Evolutionary conservation across 2,797 vertebrate genomes (phyloP).

Genomic region (Sebastes miniatus): DNA sequence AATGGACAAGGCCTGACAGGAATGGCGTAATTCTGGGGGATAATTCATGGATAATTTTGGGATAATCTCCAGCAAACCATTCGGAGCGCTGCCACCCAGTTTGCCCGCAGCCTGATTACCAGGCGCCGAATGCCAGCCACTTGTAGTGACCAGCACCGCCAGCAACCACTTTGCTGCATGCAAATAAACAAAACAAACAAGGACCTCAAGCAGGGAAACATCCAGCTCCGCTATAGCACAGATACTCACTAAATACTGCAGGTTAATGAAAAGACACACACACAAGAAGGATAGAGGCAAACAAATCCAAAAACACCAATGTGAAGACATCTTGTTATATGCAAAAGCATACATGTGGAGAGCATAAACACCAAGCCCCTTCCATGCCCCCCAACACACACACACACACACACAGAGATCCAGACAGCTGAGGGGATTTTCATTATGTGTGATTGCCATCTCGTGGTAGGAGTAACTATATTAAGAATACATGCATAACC

Average conservation of each 20-base stretch:
- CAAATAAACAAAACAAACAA: slow-evolving; percentile 73
- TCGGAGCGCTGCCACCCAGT: slow-evolving; percentile 79
- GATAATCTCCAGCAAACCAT: slow-evolving; percentile 82
- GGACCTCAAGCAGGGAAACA: slow-evolving; percentile 54
- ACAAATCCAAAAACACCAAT: slow-evolving; percentile 9
- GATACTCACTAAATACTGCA: slow-evolving; percentile 23
- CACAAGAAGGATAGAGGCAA: background rate
- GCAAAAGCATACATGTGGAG: slow-evolving; percentile 31
- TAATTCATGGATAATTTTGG: slow-evolving; percentile 83
- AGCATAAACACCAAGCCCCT: background rate
- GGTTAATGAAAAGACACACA: slow-evolving; percentile 15
- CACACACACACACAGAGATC: background rate
- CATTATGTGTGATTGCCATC: slow-evolving; percentile 76
- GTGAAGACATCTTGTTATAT: slow-evolving; percentile 17
- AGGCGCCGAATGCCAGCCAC: slow-evolving; percentile 76
- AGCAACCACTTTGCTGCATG: slow-evolving; percentile 73
- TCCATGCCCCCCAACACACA: background rate
- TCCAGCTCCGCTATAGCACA: slow-evolving; percentile 32
- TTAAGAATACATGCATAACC: slow-evolving; percentile 12
- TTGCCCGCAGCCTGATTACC: slow-evolving; percentile 81
- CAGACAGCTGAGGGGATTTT: slow-evolving; percentile 21
- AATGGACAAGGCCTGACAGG: slow-evolving; percentile 74
- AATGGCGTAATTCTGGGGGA: slow-evolving; percentile 78
- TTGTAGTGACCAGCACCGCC: slow-evolving; percentile 78
- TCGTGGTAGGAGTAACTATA: slow-evolving; percentile 57